Base-by-base conservation (phyloP, 1,140 invertebrate genomes). In the Brachionus paranguensis region DNA sequence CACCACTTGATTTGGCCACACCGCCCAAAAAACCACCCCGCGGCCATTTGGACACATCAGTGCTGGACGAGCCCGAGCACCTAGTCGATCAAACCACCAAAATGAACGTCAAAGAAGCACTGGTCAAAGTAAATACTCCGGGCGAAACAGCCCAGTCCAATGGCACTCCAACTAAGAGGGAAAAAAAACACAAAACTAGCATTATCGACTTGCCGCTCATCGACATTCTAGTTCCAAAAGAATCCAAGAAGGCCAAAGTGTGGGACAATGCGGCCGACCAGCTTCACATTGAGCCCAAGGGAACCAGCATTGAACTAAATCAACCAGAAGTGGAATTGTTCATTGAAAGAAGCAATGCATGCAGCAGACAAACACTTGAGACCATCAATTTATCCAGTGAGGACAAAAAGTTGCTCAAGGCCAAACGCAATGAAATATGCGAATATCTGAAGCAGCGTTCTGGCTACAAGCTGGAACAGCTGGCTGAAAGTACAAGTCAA, bases 181-280 rank as follows among this genome's bases (percentile, higher is more conserved):
- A 50, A 50, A 76, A 76, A 50, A 76, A 50, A 76, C 27, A 17
- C 11, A 81, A 64, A 12, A 81, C 50, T 3, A 68, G 53, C 10
- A 81, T 81, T 6, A 81, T 81, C 29, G 78, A 81, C 17, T 29
- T 81, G 14, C 78, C 78, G 11, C 20, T 81, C 5, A 81, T 81
- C 12, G 78, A 81, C n/a, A 81, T 81, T 17, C 33, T 81, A 33
- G 78, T 81, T 64, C 78, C 78, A 20, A 81, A 81, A 81, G 78
- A 68, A 6, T 27, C 11, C 37, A 81, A 81, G 64, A 76, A 29
- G 2, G 0, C 24, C 24, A 68, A 37, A 45, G 8, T 20, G 12
- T 17, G 20, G 3, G 43, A 50, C 12, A 47, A 53, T 7, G 1
- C 10, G 0, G 33, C 37, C 41, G 24, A 72, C n/a, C 37, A 72